Evolutionary conservation across 2,888 invertebrate species (phyloP).

Genomic region (Drosophila parthenogenetica): DNA sequence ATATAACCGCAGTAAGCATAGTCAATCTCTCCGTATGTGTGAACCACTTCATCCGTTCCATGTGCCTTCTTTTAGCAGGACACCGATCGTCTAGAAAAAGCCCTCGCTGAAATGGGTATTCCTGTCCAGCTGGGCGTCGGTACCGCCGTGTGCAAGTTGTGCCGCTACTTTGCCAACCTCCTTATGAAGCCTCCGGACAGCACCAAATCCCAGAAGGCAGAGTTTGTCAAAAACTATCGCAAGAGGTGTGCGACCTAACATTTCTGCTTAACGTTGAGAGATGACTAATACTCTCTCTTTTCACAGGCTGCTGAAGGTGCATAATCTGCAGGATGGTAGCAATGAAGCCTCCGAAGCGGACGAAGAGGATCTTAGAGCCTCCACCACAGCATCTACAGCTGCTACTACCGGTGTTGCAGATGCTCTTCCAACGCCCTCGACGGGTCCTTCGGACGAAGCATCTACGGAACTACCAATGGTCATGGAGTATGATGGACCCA

Average conservation of each 20-base stretch:
- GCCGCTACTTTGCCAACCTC: conserved; percentile 91
- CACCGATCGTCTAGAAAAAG: conserved; percentile 86
- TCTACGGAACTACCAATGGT: conserved; percentile 72
- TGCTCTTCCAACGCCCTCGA: neutral
- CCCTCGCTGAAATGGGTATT: conserved; percentile 88
- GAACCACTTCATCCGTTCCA: neutral
- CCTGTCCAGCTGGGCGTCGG: conserved; percentile 89
- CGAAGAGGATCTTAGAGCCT: conserved; percentile 67
- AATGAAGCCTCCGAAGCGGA: conserved; percentile 83
- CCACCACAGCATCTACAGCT: conserved; percentile 24
- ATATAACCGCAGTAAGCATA: conserved; percentile 87
- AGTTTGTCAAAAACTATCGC: conserved; percentile 86
- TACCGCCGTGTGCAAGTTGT: conserved; percentile 92
- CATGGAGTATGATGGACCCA: conserved; percentile 83
- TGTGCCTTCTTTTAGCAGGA: conserved; percentile 85
- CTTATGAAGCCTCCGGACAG: conserved; percentile 88
- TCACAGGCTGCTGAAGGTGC: conserved; percentile 90
- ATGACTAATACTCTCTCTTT: neutral
- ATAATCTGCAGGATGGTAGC: conserved; percentile 87
- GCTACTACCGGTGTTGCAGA: neutral
- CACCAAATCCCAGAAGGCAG: conserved; percentile 85
- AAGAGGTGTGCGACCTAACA: conserved; percentile 86
- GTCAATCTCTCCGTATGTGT: neutral
- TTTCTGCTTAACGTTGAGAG: conserved; percentile 3
- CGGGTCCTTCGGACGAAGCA: conserved; percentile 57